phyloP scores from a whole-genome alignment of 1,140 invertebrate genomes.

The Drosophila rhopaloa region DNA sequence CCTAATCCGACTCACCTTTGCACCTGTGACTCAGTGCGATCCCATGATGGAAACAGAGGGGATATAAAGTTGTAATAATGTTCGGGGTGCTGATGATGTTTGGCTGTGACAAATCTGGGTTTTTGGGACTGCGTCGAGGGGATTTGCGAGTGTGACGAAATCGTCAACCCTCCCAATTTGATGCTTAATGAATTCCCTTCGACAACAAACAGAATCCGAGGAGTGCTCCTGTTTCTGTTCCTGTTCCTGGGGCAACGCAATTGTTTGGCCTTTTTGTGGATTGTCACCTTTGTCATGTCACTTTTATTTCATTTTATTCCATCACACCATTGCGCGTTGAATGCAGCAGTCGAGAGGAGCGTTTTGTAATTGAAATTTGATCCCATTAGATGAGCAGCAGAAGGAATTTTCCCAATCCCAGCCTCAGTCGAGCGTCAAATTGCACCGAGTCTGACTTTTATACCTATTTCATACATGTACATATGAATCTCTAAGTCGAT shows the following conservation, averaged over 20 bases:
- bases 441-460: conserved; percentile 35
- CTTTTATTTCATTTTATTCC: conserved; percentile 64
- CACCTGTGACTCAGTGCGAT: conserved; percentile 22
- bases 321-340: conserved; percentile 38
- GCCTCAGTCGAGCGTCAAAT: conserved; percentile 37
- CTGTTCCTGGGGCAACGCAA: conserved; percentile 53
- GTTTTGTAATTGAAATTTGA: conserved; percentile 84
- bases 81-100: conserved; percentile 28
- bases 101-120: conserved; percentile 53
- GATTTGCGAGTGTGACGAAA: conserved; percentile 69
- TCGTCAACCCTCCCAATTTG: conserved; percentile 79
- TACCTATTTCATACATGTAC: conserved; percentile 11
- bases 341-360: conserved; percentile 47
- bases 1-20: conserved; percentile 24
- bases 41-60: background rate
- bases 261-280: conserved; percentile 82
- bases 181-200: conserved; percentile 74
- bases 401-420: conserved; percentile 40
- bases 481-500: background rate
- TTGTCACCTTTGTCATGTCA: conserved; percentile 82
- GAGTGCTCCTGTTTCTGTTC: conserved; percentile 50
- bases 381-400: conserved; percentile 69
- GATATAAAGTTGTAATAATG: conserved; percentile 20
- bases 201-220: conserved; percentile 55
- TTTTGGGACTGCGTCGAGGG: conserved; percentile 25